A percentile compares a stretch with the other conserved stretches of the same genome.
Evolutionary conservation across 2,888 invertebrate species (phyloP).

Genomic region (Zygaena filipendulae): DNA sequence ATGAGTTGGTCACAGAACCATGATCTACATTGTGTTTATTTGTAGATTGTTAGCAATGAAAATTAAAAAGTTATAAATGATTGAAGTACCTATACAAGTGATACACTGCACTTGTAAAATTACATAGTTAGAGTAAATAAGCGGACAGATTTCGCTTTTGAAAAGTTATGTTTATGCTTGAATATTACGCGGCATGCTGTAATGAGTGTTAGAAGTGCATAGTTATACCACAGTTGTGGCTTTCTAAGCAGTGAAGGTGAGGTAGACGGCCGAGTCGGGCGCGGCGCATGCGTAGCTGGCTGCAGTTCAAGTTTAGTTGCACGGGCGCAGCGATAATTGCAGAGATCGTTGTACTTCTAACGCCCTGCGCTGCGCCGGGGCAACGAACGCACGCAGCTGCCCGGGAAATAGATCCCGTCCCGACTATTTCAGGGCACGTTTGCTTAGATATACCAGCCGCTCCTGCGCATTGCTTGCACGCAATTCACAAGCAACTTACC

Average conservation of each 20-base stretch:
- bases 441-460: constrained; percentile 42
- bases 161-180: too few relatives aligned
- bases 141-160: too few relatives aligned
- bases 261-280: constrained; percentile 34
- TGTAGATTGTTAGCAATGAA: too few relatives aligned
- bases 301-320: constrained; percentile 59
- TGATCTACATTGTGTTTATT: too few relatives aligned
- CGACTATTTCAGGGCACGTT: constrained; percentile 62
- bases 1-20: constrained; percentile 15
- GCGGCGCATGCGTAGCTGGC: constrained; percentile 40
- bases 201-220: constrained; percentile 41
- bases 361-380: constrained; percentile 50
- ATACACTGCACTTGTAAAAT: too few relatives aligned
- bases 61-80: too few relatives aligned
- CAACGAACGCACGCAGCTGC: constrained; percentile 65
- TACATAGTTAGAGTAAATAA: too few relatives aligned
- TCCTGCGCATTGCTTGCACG: constrained; percentile 27
- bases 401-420: constrained; percentile 65
- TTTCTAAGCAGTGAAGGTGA: constrained; percentile 66
- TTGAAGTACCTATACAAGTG: too few relatives aligned
- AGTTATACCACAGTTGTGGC: constrained; percentile 56
- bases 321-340: constrained; percentile 40
- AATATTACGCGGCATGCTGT: constrained; percentile 23
- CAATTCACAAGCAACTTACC: constrained; percentile 30
- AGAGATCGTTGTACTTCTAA: constrained; percentile 65